Evolutionary conservation across 2,797 vertebrate species (phyloP), one percentile per base, ranked within the genome.

Genomic region (Sus cebifrons): DNA sequence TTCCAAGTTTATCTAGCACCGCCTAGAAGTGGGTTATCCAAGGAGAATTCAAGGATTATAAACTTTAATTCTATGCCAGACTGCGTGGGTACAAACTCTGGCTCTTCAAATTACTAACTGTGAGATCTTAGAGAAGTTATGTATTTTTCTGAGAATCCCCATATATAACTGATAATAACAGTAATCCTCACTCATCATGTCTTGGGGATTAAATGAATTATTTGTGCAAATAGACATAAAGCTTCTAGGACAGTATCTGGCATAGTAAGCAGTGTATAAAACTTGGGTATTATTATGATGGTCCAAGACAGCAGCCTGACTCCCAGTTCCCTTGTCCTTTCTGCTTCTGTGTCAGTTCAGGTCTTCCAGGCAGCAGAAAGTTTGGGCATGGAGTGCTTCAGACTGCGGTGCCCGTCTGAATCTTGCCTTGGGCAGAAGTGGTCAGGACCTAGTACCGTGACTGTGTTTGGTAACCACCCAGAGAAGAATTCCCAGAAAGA

Each of bases 201-300:
- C 65, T 92, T 79, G 62, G 81, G 13, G 14, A 91, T 52, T 88
- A 78, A 95, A 64, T 68, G 23, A 88, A 74, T 40, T 88, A 36
- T 29, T 6, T 65, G 62, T 65, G 62, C 27, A 65, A 65, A 75
- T 23, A 86, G 65, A 81, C 4, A 78, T 52, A 52, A 23, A 67
- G 15, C 13, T 84, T 71, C 36, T 67, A 90, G 56, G 68, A 73
- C 21, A 70, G 1, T 54, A 9, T 11, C 32, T 86, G 77, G 60
- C 25, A 75, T 64, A 29, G 1, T 23, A 78, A 20, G 12, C 90
- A 16, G 23, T 17, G 4, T 67, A 7, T 64, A 95, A 86, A 32
- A 95, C 21, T 10, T 64, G 29, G 4, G 75, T 90, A 56, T 11
- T 32, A 32, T 21, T 74, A 36, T 16, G 52, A 27, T 70, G 12